Percentiles rank a stretch among this genome's conserved stretches.
Evolutionary conservation across 2,888 invertebrate genomes (phyloP).

Genomic region (Ochropleura leucogaster): DNA sequence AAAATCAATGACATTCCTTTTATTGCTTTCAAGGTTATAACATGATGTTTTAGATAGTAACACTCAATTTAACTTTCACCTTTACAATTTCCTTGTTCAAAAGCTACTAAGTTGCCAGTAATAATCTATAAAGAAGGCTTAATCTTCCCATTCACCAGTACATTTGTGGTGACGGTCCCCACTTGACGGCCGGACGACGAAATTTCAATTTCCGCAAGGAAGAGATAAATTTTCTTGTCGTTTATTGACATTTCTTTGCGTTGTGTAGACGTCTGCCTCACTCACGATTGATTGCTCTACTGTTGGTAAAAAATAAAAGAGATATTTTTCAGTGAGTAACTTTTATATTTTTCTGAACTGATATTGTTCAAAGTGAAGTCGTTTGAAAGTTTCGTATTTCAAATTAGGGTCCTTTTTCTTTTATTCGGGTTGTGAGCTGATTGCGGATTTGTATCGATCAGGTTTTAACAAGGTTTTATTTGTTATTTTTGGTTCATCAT

Average conservation of each 20-base stretch:
- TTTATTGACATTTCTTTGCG: slow-evolving; percentile 78
- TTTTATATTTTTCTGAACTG: slow-evolving; percentile 31
- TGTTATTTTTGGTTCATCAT: not conserved
- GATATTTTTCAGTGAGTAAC: slow-evolving; percentile 25
- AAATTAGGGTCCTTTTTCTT: slow-evolving; percentile 19
- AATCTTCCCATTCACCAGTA: slow-evolving; percentile 54
- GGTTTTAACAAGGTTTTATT: not conserved
- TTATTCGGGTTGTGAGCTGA: not conserved
- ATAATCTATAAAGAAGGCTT: slow-evolving; percentile 57
- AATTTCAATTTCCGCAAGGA: slow-evolving; percentile 84
- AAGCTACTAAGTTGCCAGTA: slow-evolving; percentile 32
- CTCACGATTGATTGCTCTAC: slow-evolving; percentile 76
- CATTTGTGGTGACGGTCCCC: slow-evolving; percentile 58
- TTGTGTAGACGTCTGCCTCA: slow-evolving; percentile 70
- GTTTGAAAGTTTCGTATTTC: slow-evolving; percentile 24
- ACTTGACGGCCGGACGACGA: slow-evolving; percentile 72
- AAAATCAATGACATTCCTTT: not conserved
- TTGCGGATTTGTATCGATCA: not conserved
- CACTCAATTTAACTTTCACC: not conserved
- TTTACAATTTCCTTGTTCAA: slow-evolving; percentile 28
- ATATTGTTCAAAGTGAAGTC: slow-evolving; percentile 32
- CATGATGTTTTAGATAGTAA: not conserved
- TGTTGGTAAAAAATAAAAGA: slow-evolving; percentile 67
- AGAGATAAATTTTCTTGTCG: slow-evolving; percentile 82
- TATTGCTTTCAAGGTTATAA: not conserved